These are phyloP conservation scores for Cryptus armator DNA, from an alignment of 2,888 invertebrate genomes.

Conservation along the genomic window DNA sequence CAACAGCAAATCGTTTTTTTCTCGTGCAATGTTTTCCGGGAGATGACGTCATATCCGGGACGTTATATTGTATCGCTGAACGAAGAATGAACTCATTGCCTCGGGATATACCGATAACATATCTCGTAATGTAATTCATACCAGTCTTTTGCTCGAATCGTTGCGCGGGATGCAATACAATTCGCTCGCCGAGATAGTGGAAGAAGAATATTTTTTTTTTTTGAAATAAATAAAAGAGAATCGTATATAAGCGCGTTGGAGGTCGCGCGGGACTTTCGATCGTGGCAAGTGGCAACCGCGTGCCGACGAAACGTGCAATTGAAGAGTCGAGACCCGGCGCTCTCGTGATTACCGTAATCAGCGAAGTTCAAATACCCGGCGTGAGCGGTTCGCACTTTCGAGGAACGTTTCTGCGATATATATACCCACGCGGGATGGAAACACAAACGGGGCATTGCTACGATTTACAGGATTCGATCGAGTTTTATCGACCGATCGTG, in stretches of 20 bases:
- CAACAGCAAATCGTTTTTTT: neutral
- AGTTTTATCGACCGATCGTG: conserved; percentile 17
- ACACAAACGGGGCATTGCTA: neutral
- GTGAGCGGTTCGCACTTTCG: conserved; percentile 81
- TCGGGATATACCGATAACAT: conserved; percentile 22
- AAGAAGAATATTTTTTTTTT: neutral
- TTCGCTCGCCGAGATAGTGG: conserved; percentile 1
- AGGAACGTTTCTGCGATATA: conserved; percentile 53
- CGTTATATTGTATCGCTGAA: conserved; percentile 14
- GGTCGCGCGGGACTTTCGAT: conserved; percentile 78
- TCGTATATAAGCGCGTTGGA: conserved; percentile 26
- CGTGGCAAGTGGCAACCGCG: conserved; percentile 70
- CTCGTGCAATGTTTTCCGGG: neutral
- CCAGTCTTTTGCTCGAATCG: conserved; percentile 4
- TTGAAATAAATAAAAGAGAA: conserved; percentile 40
- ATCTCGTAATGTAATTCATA: conserved; percentile 29
- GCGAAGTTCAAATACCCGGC: conserved; percentile 82
- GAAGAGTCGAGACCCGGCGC: conserved; percentile 72
- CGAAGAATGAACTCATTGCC: conserved; percentile 12
- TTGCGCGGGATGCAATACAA: conserved; percentile 13
- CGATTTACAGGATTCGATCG: conserved; percentile 38
- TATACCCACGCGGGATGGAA: neutral
- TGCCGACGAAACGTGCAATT: conserved; percentile 82
- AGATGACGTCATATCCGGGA: conserved; percentile 19
- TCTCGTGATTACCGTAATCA: conserved; percentile 82